Evolutionary conservation across 2,113 vertebrate species (phyloP).

Genomic region (Hipposideros armiger): DNA sequence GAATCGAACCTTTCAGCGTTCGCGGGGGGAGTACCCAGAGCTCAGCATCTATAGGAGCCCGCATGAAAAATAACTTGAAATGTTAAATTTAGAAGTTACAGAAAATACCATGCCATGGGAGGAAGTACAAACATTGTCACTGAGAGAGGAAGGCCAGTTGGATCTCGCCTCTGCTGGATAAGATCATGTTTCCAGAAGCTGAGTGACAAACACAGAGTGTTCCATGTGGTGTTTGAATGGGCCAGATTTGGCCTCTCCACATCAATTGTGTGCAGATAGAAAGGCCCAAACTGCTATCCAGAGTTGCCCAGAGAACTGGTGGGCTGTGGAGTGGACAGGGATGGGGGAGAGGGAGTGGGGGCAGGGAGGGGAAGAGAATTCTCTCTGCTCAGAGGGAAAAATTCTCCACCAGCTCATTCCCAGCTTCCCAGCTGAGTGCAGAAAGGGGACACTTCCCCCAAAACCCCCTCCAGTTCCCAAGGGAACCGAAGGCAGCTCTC

Average conservation of each 20-base stretch:
- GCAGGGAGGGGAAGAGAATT: background rate
- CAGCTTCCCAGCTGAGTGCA: conserved; percentile 36
- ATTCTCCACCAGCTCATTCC: conserved; percentile 49
- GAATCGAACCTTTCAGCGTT: conserved; percentile 81
- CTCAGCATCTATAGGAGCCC: background rate
- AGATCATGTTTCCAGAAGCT: conserved; percentile 30
- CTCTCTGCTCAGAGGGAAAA: conserved; percentile 20
- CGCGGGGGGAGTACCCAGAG: conserved; percentile 1
- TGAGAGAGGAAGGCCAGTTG: background rate
- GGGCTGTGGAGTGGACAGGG: background rate
- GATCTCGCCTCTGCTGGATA: background rate
- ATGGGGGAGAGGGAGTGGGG: background rate
- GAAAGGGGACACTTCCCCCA: background rate
- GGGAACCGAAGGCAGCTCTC: conserved; percentile 64
- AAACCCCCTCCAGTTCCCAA: conserved; percentile 61
- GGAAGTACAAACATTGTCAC: background rate
- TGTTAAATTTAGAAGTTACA: conserved; percentile 31
- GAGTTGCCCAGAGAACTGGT: conserved; percentile 67
- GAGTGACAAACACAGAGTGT: conserved; percentile 37
- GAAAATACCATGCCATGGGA: background rate
- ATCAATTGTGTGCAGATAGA: conserved; percentile 75
- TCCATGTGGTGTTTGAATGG: conserved; percentile 67
- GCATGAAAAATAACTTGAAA: conserved; percentile 53
- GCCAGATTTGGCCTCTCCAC: conserved; percentile 17
- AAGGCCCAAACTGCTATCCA: conserved; percentile 64